phyloP scores from a whole-genome alignment of 2,797 vertebrate genomes.

The Malurus leucopterus region DNA sequence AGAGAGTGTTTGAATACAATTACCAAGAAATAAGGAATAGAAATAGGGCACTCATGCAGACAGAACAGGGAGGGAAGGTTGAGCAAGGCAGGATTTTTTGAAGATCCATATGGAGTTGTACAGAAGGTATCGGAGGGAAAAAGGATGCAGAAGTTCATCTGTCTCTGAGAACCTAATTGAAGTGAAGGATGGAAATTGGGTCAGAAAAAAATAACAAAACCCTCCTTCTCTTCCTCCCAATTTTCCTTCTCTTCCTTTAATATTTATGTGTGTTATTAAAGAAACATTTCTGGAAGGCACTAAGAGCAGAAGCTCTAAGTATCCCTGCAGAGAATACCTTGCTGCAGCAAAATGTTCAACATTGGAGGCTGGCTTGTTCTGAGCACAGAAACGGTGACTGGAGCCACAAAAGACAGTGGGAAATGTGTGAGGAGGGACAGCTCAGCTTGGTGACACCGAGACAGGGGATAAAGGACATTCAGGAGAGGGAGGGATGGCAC shows the following conservation, averaged over 20 bases:
- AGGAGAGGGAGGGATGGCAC: neutral
- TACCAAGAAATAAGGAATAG: slow-evolving; percentile 58
- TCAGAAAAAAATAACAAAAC: slow-evolving; percentile 48
- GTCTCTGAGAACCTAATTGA: slow-evolving; percentile 45
- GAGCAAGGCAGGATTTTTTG: slow-evolving; percentile 41
- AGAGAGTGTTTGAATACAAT: slow-evolving; percentile 62
- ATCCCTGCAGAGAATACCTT: slow-evolving; percentile 35
- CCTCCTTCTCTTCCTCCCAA: slow-evolving; percentile 26
- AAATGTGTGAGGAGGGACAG: neutral
- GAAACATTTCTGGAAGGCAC: slow-evolving; percentile 47
- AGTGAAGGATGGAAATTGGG: slow-evolving; percentile 50
- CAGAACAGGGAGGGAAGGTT: slow-evolving; percentile 32
- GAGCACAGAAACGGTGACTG: neutral
- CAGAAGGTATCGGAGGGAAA: slow-evolving; percentile 26
- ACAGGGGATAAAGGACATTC: neutral
- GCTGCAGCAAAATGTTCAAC: slow-evolving; percentile 2
- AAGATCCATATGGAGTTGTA: slow-evolving; percentile 42
- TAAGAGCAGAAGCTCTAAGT: slow-evolving; percentile 3
- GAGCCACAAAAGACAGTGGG: neutral
- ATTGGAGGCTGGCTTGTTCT: neutral
- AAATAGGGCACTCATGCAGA: slow-evolving; percentile 54
- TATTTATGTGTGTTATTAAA: slow-evolving; percentile 62
- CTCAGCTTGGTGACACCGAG: neutral
- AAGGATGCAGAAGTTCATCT: slow-evolving; percentile 33
- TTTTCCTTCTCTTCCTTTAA: slow-evolving; percentile 53